phyloP scores from a whole-genome alignment of 2,888 invertebrate genomes.

The Synanthedon myopaeformis region DNA sequence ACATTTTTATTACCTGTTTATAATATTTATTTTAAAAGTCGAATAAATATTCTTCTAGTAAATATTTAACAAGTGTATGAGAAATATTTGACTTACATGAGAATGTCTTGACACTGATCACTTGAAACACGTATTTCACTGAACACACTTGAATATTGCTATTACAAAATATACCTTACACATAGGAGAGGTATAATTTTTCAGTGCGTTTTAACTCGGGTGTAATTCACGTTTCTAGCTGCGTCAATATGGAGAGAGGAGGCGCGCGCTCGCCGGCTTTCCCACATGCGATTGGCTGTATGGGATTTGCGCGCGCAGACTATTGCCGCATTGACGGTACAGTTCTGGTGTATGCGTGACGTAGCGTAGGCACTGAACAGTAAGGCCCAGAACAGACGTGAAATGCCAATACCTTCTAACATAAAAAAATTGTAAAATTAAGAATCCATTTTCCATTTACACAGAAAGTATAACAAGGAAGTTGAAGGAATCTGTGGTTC shows the following conservation, averaged over 20 bases:
- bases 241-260: constrained; percentile 5
- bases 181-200: neutral
- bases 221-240: neutral
- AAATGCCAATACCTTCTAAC: no score
- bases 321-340: constrained; percentile 16
- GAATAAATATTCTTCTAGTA: no score
- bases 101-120: neutral
- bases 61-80: no score
- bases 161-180: neutral
- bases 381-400: no score
- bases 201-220: neutral
- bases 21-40: no score
- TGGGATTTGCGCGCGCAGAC: constrained; percentile 33
- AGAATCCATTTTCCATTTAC: no score
- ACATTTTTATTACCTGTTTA: no score
- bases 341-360: neutral
- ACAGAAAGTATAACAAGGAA: no score
- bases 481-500: no score
- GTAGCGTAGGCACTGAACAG: no score
- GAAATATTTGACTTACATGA: neutral
- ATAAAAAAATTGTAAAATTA: no score
- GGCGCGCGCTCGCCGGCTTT: constrained; percentile 41
- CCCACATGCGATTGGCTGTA: constrained; percentile 31
- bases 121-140: neutral
- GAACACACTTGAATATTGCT: neutral